Evolutionary conservation across 2,113 vertebrate genomes (phyloP), one percentile per base, ranked within the genome.

Genomic region (Tupaia tana): DNA sequence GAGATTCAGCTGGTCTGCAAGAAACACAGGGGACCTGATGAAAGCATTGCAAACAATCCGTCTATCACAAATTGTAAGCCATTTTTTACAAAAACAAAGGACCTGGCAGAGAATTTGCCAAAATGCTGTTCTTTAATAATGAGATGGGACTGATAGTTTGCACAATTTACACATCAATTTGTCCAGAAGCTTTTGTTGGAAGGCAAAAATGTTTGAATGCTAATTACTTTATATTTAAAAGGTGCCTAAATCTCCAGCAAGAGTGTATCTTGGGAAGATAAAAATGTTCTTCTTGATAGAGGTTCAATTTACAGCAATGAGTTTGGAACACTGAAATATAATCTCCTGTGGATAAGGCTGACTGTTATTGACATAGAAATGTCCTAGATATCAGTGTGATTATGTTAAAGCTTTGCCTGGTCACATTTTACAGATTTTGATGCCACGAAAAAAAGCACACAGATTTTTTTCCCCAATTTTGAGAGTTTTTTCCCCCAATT

Each of bases 71-170:
- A 91, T 80, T 90, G 31, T 77, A 86, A 95, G 75, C 84, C 95
- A 54, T 59, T 95, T 93, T 95, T 91, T 94, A 80, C 83, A 91
- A 95, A 96, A 97, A 97, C 74, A 95, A 97, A 97, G 71, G 61
- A 73, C 16, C 83, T 74, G 89, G 80, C 89, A 93, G 79, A 87
- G 74, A 93, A 89, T 84, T 85, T 80, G 52, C 70, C 89, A 93
- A 97, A 96, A 94, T 89, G 75, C 34, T 70, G 0, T 94, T 71
- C 71, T 96, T 97, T 83, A 94, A 83, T 96, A 97, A 96, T 94
- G 83, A 89, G 66, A 85, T 86, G 71, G 83, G 63, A 83, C 86
- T 86, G 88, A 54, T 71, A 58, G 58, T 73, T 95, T 95, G 87
- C 96, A 94, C 79, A 94, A 77, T 97, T 97, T 92, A 93, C 61